A percentile compares a stretch with the other conserved stretches of the same genome.
Conservation (phyloP, 2,113 vertebrate species). For the Brienomyrus brachyistius region DNA sequence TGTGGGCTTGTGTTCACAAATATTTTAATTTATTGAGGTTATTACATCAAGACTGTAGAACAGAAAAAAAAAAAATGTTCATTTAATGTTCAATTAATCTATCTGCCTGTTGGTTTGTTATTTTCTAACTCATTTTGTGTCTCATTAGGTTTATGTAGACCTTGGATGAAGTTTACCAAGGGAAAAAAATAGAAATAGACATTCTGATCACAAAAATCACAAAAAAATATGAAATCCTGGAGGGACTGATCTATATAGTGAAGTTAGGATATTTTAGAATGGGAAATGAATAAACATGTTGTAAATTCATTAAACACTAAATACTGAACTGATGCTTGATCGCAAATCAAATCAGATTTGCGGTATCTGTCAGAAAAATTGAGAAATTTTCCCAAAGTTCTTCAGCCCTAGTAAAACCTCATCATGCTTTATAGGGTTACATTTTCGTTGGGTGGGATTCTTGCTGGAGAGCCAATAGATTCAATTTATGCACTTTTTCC, state of each 20-base stretch:
- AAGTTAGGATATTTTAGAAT: too few species aligned
- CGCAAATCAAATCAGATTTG: background rate
- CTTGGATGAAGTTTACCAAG: background rate
- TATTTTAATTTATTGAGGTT: background rate
- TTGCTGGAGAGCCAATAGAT: background rate
- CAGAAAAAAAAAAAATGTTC: background rate
- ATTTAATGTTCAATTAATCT: background rate
- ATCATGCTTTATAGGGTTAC: background rate
- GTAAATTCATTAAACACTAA: too few species aligned
- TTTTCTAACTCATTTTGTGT: background rate
- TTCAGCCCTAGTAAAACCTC: background rate
- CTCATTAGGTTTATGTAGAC: background rate
- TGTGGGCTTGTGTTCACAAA: background rate
- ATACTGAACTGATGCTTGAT: background rate
- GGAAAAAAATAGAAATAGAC: background rate
- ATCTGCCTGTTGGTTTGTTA: background rate
- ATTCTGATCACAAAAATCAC: background rate
- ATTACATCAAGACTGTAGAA: background rate
- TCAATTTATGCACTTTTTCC: background rate
- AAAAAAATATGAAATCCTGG: too few species aligned
- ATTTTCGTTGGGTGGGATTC: background rate
- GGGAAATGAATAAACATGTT: too few species aligned
- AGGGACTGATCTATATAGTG: too few species aligned
- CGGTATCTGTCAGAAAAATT: background rate
- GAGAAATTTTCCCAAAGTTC: background rate